A percentile compares a stretch with the other conserved stretches of the same genome.
Evolutionary conservation across 2,113 vertebrate genomes (phyloP).

Genomic region (Guaruba guarouba): DNA sequence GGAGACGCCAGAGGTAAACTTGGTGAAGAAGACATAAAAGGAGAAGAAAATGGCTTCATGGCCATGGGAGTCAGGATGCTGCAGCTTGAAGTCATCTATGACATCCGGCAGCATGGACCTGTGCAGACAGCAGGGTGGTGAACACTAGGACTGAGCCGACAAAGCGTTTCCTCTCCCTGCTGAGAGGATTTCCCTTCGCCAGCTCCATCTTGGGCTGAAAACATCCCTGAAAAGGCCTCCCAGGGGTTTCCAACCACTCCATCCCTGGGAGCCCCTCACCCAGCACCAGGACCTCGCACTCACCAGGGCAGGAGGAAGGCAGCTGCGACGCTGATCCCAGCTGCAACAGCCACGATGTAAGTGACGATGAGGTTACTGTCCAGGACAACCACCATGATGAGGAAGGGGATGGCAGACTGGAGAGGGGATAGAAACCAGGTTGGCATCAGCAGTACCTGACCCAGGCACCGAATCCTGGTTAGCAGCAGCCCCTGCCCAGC

Average conservation of each 20-base stretch:
- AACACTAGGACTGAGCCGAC: not conserved
- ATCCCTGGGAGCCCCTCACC: not conserved
- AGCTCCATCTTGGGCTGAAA: not conserved
- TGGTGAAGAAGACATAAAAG: constrained; percentile 96
- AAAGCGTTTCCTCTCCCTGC: not conserved
- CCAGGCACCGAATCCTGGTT: accelerated
- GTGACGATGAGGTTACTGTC: constrained; percentile 80
- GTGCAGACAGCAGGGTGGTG: not conserved
- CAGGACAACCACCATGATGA: constrained; percentile 79
- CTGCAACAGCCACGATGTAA: constrained; percentile 83
- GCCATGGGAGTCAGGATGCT: constrained; percentile 79
- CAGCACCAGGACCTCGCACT: not conserved
- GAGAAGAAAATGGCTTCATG: constrained; percentile 95
- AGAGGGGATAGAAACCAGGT: not conserved
- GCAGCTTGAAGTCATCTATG: constrained; percentile 90
- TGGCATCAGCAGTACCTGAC: not conserved
- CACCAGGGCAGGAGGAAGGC: constrained; percentile 93
- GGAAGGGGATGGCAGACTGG: constrained; percentile 91
- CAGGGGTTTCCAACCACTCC: not conserved
- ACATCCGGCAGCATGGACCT: constrained; percentile 97
- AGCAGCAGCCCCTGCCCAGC: not conserved
- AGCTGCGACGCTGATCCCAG: constrained; percentile 87
- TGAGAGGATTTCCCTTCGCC: not conserved
- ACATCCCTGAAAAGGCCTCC: not conserved
- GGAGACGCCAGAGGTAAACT: constrained; percentile 91